phyloP scores from a whole-genome alignment of 2,113 vertebrate species.

The Crotalus viridis region DNA sequence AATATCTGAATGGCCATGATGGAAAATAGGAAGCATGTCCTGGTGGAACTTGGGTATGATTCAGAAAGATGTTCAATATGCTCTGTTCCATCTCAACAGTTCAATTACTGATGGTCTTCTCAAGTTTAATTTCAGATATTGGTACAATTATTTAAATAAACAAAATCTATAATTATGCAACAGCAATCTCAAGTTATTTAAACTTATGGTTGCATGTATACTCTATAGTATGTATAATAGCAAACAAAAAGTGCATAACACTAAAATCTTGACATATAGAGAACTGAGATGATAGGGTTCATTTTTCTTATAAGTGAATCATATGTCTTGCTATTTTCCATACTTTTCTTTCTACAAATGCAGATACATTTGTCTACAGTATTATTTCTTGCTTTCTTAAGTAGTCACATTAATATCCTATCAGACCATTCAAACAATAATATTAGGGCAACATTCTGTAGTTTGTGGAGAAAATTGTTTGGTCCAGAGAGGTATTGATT shows the following conservation, averaged over 20 bases:
- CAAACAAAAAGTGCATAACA: not conserved
- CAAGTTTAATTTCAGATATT: not conserved
- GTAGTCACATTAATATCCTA: not conserved
- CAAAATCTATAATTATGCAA: not conserved
- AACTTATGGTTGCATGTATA: not conserved
- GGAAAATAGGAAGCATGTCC: not conserved
- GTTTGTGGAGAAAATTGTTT: not conserved
- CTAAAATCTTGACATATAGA: not conserved
- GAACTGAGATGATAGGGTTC: not conserved
- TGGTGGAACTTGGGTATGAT: not conserved
- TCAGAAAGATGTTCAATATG: not conserved
- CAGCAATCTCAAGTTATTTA: not conserved
- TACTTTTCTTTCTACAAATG: not conserved
- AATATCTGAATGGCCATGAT: not conserved
- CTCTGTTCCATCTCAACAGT: not conserved
- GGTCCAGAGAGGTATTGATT: not conserved
- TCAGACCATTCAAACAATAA: not conserved
- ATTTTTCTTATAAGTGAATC: not conserved
- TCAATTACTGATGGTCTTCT: not conserved
- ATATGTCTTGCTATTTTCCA: not conserved
- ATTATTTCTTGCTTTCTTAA: not conserved
- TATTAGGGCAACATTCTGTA: not conserved
- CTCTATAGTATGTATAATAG: not conserved
- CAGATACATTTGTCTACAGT: not conserved
- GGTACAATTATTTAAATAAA: not conserved